Evolutionary conservation across 2,888 invertebrate species (phyloP), one percentile per base, ranked within the genome.

Genomic region (Cerastis leucographa): DNA sequence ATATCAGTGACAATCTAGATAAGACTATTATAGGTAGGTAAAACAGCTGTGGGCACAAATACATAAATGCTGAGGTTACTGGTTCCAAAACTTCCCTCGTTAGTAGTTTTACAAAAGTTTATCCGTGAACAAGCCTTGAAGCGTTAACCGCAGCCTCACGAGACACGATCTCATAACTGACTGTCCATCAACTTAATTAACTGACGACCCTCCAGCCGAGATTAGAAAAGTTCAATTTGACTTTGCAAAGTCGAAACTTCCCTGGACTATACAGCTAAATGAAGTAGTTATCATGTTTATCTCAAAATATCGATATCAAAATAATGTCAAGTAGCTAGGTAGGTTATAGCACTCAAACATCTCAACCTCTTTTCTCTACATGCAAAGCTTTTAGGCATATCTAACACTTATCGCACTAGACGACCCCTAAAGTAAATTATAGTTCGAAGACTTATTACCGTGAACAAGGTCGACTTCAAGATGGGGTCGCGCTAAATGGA

Each of bases 361-460:
- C 81, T 71, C 62, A 77, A 83, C 61, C 74, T 78, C 67, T 81
- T 84, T 74, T 80, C 61, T 77, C 62, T 70, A 71, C 76, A 54
- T 56, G 64, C 71, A 81, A 87, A 81, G 86, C 85, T 90, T 89
- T 89, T 87, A 90, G 84, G 70, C 42, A 64, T n/a, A 42, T 42
- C 42, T 71, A 68, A 82, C 79, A 82, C 80, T 90, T 88, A 88
- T 71, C 80, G 75, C 82, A 80, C 80, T 80, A 82, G 86, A 78
- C 71, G 67, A 64, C 68, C 61, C 46, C 66, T 81, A 85, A 82
- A 81, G 74, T 82, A 75, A 86, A 78, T 81, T 73, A 70, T 67
- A 68, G 59, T 77, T 81, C 49, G 83, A 83, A 83, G 80, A 83
- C 78, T 83, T 80, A 88, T 81, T 71, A 78, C 25, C 76, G 66